Conservation (phyloP, 1,140 invertebrate species). For the Drosophila yakuba region DNA sequence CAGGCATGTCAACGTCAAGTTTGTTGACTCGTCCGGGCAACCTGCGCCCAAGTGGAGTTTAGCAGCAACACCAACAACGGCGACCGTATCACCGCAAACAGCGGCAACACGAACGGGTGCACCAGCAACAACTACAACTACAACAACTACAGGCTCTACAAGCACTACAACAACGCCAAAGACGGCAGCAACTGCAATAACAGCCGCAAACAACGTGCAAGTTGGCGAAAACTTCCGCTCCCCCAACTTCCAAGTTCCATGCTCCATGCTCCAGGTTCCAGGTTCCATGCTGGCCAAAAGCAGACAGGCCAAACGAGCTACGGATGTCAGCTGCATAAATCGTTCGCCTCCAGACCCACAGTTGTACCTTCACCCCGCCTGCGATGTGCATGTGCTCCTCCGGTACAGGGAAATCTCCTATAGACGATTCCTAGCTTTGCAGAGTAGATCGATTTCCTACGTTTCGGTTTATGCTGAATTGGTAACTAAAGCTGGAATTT, state of each 20-base stretch:
- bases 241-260: slow-evolving; percentile 19
- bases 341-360: slow-evolving; percentile 40
- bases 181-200: slow-evolving; percentile 31
- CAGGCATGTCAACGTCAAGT: slow-evolving; percentile 70
- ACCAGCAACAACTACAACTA: slow-evolving; percentile 7
- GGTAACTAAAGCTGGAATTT: not conserved
- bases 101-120: slow-evolving; percentile 24
- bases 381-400: slow-evolving; percentile 20
- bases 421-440: not conserved
- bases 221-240: slow-evolving; percentile 69
- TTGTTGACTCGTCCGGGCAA: slow-evolving; percentile 76
- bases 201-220: slow-evolving; percentile 43
- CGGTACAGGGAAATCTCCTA: slow-evolving; percentile 6
- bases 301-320: slow-evolving; percentile 63
- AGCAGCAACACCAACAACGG: slow-evolving; percentile 31
- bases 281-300: slow-evolving; percentile 36
- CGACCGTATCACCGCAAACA: not conserved
- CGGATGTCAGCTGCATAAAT: slow-evolving; percentile 83
- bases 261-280: slow-evolving; percentile 1
- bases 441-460: not conserved
- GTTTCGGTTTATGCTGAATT: not conserved
- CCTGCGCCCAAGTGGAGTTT: slow-evolving; percentile 65
- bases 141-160: not conserved
- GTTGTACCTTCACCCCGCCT: slow-evolving; percentile 19
- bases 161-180: slow-evolving; percentile 5